Evolutionary conservation across 2,888 invertebrate species (phyloP), one percentile per base, ranked within the genome.

Genomic region (Bugula neritina): DNA sequence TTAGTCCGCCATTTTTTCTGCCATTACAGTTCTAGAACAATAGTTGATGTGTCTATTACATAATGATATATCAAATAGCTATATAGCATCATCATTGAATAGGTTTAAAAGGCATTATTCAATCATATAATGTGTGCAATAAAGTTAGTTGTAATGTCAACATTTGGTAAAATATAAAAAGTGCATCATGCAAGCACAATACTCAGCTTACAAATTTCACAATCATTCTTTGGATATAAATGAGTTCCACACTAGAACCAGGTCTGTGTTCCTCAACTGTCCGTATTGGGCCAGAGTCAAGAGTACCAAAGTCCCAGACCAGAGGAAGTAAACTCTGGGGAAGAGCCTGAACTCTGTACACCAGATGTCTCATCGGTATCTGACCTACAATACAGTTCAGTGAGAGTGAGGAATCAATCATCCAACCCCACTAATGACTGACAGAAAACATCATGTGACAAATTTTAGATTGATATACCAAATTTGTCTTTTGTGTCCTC

Each of bases 221-320:
- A 13, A 63, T 17, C 27, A 63, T 63, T 27, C n/a, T 25, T 29
- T 3, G 21, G 29, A 63, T 63, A n/a, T 63, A 63, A 27, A 31
- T 10, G 21, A 13, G 10, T n/a, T 63, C 63, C n/a, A 34, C 31
- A 31, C 31, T 63, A 5, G 10, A 10, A 13, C 5, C 5, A 5
- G 3, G 10, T 31, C 3, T 13, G 2, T 3, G 29, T 10, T 31
- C 31, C 27, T 31, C 63, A 55, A 13, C n/a, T 10, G 55, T 13
- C 21, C 5, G 13, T 23, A 43, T 17, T 43, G 5, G 3, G 5
- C 23, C 55, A 34, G 63, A 63, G 3, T 34, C 31, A 31, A 63
- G 63, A 63, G 63, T 34, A 29, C 82, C 82, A 75, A 82, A 82
- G 76, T 82, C 82, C 82, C 82, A 82, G 54, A 82, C 81, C 35